Evolutionary conservation across 2,113 vertebrate species (phyloP), one percentile per base, ranked within the genome.

Genomic region (Etheostoma spectabile): DNA sequence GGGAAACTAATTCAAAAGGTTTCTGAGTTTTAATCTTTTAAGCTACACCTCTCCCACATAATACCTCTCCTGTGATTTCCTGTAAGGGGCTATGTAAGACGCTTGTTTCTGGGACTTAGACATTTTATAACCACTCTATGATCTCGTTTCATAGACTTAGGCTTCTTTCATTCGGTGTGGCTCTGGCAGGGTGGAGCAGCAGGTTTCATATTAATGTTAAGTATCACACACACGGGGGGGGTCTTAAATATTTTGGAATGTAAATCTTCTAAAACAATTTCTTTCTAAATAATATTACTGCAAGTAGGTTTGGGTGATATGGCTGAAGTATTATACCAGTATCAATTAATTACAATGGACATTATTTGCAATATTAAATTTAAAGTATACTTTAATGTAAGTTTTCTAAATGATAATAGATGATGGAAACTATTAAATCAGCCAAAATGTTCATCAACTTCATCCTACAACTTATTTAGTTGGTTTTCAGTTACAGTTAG

Each of bases 1-100:
- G 66, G 71, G 71, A 77, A 91, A 81, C 82, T 84, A 68, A 91
- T 88, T 91, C 88, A 74, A 90, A 90, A 61, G 64, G 69, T 75
- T 88, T 92, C 75, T 45, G 45, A 63, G 49, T 75, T 67, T n/a
- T 91, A 92, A 92, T 90, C 89, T 90, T 89, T 88, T 92, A 92
- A 92, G 88, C 87, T 91, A 83, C 88, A 92, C 88, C 85, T 90
- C 85, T 81, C 79, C 82, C 71, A 45, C 64, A 90, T 91, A 91
- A 92, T 91, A 79, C 86, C 33, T 80, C 89, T 84, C 68, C 7
- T 79, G 78, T 92, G 88, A 86, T 80, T 93, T 85, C 75, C 74
- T 74, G 60, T 68, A 68, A 70, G 68, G 67, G 83, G 80, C 76
- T 71, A 15, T 84, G 90, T 86, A 90, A 88, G 79, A 81, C 8